These are phyloP conservation scores for Heterotis niloticus DNA, from an alignment of 2,113 vertebrate species.

Conservation along the genomic window DNA sequence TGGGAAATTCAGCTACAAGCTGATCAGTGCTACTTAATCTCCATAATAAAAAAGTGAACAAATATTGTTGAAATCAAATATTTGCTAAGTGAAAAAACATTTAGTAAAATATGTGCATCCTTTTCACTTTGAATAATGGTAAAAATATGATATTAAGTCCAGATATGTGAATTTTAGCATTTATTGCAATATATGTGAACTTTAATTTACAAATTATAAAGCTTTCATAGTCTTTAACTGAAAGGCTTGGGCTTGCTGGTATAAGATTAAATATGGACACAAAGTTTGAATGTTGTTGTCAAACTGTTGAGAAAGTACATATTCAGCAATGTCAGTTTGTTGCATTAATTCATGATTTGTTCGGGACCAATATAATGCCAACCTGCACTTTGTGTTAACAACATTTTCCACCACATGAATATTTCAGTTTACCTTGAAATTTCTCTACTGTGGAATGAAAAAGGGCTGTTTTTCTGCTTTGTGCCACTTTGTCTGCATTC, in stretches of 20 bases:
- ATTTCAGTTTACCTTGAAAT: too few relatives aligned
- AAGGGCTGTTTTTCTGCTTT: too few relatives aligned
- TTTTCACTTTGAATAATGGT: too few relatives aligned
- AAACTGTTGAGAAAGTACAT: neutral
- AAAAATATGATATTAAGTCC: neutral
- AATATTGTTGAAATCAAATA: neutral
- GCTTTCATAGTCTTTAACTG: slow-evolving; percentile 12
- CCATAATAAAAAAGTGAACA: neutral
- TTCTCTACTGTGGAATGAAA: too few relatives aligned
- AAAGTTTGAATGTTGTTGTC: slow-evolving; percentile 6
- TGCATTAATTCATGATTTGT: neutral
- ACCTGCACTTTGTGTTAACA: neutral
- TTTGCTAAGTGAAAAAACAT: too few relatives aligned
- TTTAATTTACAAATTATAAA: neutral
- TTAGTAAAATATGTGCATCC: neutral
- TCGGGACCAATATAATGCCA: neutral
- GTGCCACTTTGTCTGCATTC: too few relatives aligned
- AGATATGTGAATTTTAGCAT: neutral
- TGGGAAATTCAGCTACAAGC: neutral
- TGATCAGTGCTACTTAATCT: neutral
- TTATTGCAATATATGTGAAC: neutral
- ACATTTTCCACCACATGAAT: too few relatives aligned
- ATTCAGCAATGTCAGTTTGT: neutral
- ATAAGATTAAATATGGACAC: slow-evolving; percentile 9
- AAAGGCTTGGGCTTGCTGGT: slow-evolving; percentile 8